phyloP scores from a whole-genome alignment of 2,797 vertebrate genomes.

The Aldrovandia affinis region DNA sequence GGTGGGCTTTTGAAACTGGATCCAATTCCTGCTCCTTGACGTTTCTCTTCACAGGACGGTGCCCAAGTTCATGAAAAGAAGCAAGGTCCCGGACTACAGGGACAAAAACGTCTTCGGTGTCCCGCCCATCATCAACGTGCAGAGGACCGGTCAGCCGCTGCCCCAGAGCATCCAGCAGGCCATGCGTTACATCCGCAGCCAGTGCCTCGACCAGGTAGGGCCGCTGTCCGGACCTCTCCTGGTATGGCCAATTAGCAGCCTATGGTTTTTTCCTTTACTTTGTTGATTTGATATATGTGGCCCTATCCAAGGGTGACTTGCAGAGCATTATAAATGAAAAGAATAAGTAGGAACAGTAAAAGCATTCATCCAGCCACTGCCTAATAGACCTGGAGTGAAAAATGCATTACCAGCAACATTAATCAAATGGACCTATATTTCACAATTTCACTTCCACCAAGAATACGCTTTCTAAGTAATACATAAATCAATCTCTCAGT shows the following conservation, averaged over 20 bases:
- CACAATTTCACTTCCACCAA: not conserved
- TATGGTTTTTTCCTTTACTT: too few relatives aligned
- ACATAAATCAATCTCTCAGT: not conserved
- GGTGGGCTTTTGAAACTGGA: not conserved
- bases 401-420: not conserved
- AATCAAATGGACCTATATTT: not conserved
- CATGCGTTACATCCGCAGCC: slow-evolving; percentile 82
- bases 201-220: slow-evolving; percentile 82
- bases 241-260: not conserved
- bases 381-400: not conserved
- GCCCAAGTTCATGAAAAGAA: slow-evolving; percentile 87
- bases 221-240: too few relatives aligned
- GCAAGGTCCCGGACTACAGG: slow-evolving; percentile 79
- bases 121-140: slow-evolving; percentile 76
- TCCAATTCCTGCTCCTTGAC: not conserved
- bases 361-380: not conserved
- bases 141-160: slow-evolving; percentile 80
- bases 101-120: slow-evolving; percentile 83
- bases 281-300: not conserved
- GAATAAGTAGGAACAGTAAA: too few relatives aligned
- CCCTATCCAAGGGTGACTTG: not conserved
- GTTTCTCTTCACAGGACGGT: slow-evolving; percentile 69
- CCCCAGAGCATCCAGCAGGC: slow-evolving; percentile 88
- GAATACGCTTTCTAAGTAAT: not conserved
- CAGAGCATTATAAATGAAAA: not conserved